Evolutionary conservation across 1,140 invertebrate genomes (phyloP).

Genomic region (Brachystomella parvula): DNA sequence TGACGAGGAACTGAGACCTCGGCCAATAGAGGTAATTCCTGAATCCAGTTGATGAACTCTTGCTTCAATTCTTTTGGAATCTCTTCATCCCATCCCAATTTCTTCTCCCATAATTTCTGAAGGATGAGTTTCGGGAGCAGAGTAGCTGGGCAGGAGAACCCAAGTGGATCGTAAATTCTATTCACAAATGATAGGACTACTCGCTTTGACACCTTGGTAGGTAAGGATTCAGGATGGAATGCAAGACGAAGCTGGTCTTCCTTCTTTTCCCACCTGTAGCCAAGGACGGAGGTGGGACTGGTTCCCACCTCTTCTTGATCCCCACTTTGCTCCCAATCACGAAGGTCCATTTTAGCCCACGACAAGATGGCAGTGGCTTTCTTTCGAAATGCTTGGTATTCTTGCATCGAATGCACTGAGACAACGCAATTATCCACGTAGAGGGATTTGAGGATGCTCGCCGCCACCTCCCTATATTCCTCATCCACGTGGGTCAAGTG

Average conservation of each 20-base stretch:
- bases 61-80: background rate
- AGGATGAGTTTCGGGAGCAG: background rate
- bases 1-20: background rate
- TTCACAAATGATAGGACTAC: background rate
- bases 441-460: background rate
- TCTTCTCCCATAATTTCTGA: background rate
- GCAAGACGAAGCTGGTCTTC: background rate
- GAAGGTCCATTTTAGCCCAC: background rate
- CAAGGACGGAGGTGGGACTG: background rate
- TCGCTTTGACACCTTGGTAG: background rate
- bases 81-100: background rate
- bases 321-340: background rate
- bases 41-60: background rate
- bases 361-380: background rate
- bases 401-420: background rate
- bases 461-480: background rate
- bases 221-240: background rate
- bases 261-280: conserved; percentile 4
- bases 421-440: background rate
- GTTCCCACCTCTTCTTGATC: background rate
- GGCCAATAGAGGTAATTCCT: background rate
- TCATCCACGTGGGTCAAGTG: background rate
- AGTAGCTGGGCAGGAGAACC: background rate
- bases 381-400: background rate
- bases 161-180: background rate